Evolutionary conservation across 35 echinoderm and acorn worm species (phyloP), one percentile per base, ranked within the genome.

Genomic region (Chiridota heheva): DNA sequence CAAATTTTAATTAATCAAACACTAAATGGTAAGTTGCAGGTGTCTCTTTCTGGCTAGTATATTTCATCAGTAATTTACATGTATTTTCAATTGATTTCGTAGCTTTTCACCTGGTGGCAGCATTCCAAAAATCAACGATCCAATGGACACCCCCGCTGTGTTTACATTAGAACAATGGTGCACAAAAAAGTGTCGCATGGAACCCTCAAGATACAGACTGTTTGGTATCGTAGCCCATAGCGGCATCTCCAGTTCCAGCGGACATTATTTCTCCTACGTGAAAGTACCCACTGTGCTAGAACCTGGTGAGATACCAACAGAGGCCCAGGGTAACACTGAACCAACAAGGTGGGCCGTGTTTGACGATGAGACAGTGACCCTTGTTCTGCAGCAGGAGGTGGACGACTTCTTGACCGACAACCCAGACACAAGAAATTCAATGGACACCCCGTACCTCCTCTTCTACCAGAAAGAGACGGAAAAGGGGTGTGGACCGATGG

Each of bases 191-290:
- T 91, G 94, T 46, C 28, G 67, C 26, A 84, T 91, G 72, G 60
- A 66, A 22, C 46, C 78, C 3, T 61, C 71, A 20, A 33, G 47
- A 29, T 98, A 88, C 75, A 63, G 76, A 27, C 73, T 98, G 2
- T 81, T 67, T 74, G 86, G 89, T 17, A 82, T 98, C 24, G 95
- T 98, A 7, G 82, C 85, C 42, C 95, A 98, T 75, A 98, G 89
- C 39, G 95, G 95, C 20, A 55, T 79, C 18, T 89, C 95, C 22
- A 98, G 95, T 62, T 91, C 95, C 36, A 92, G 89, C 45, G 95
- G 95, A 35, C 95, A 98, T 70, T 98, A 98, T 35, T 69, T 98
- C 43, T 82, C 73, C 67, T 98, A 98, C 62, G 71, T 81, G 36
- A 78, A 64, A 45, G 70, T 92, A 7, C 95, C 92, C 18, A 63